These are phyloP conservation scores for Rosalia funebris DNA, from an alignment of 2,888 invertebrate species.

Conservation along the genomic window DNA sequence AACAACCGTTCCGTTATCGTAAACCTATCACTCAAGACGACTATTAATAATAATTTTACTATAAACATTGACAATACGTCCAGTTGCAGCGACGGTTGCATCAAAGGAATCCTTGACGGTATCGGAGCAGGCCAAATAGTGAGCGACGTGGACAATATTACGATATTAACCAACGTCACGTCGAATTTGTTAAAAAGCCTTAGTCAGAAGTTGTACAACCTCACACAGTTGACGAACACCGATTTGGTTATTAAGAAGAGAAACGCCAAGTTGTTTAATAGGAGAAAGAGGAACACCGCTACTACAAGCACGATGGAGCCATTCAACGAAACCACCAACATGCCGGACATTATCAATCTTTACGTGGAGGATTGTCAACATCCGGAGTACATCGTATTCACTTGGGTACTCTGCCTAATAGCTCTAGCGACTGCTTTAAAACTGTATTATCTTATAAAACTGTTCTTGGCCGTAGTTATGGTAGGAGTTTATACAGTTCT, in stretches of 20 bases:
- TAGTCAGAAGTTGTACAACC: slow-evolving; percentile 40
- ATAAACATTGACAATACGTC: slow-evolving; percentile 54
- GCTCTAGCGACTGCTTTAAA: slow-evolving; percentile 92
- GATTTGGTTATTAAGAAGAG: slow-evolving; percentile 12
- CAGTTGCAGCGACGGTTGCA: slow-evolving; percentile 44
- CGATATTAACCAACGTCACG: slow-evolving; percentile 40
- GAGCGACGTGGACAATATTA: slow-evolving; percentile 41
- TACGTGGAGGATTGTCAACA: slow-evolving; percentile 56
- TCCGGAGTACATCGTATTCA: slow-evolving; percentile 91
- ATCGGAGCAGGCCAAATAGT: slow-evolving; percentile 43
- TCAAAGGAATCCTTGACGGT: slow-evolving; percentile 40
- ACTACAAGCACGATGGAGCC: slow-evolving; percentile 2
- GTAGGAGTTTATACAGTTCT: slow-evolving; percentile 78
- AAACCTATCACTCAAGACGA: slow-evolving; percentile 63
- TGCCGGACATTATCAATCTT: neutral
- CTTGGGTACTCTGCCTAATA: slow-evolving; percentile 92
- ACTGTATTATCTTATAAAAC: slow-evolving; percentile 87
- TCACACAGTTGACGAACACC: slow-evolving; percentile 27
- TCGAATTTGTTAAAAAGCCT: slow-evolving; percentile 40
- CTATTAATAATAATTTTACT: slow-evolving; percentile 64
- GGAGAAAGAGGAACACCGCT: slow-evolving; percentile 4
- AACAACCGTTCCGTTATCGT: slow-evolving; percentile 49
- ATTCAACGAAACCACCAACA: neutral
- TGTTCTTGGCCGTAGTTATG: slow-evolving; percentile 79
- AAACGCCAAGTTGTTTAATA: neutral